Base-by-base conservation (phyloP, 2,888 invertebrate species). In the Andricus quercusramuli region DNA sequence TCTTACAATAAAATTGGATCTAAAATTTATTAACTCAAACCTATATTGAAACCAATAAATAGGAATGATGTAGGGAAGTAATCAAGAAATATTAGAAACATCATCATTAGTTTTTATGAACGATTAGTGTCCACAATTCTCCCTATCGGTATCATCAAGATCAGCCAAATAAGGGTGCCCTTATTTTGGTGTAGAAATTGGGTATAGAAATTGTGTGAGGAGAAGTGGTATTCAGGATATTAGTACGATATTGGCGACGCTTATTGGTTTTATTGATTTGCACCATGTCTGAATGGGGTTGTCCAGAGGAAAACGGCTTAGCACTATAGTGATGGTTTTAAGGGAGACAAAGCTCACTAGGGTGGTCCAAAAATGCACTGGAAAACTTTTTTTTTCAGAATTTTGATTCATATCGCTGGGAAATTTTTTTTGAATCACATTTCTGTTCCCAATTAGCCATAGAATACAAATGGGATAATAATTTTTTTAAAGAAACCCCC, bases 141-240 rank as follows among this genome's bases (percentile, higher is more conserved):
- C 70, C n/a, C n/a, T 20, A 20, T 15, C 11, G 11, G 29, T 51
- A 56, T 25, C 11, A 56, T 25, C 29, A 74, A 74, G 29, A 74
- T 74, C 56, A 74, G 29, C 51, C 74, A 56, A 74, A 74, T 74
- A 56, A 56, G 56, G 51, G 56, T 5, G 32, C 74, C 37, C 74
- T 74, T 74, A 56, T 74, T 74, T 74, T 56, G 74, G 74, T 74
- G 51, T n/a, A 32, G 74, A 74, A 51, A 51, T 32, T 25, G 70
- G 83, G 81, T 82, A 86, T 87, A 84, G 85, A 84, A 82, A 85
- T 74, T 74, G 74, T 74, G 51, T 29, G 74, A 74, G 86, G 86
- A 88, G 88, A 88, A 91, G 90, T 89, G 90, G 91, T 90, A 90
- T 90, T 88, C 91, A 90, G 90, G 90, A 90, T 90, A 90, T 90